Evolutionary conservation across 2,888 invertebrate genomes (phyloP).

Genomic region (Petrophora chlorosata): DNA sequence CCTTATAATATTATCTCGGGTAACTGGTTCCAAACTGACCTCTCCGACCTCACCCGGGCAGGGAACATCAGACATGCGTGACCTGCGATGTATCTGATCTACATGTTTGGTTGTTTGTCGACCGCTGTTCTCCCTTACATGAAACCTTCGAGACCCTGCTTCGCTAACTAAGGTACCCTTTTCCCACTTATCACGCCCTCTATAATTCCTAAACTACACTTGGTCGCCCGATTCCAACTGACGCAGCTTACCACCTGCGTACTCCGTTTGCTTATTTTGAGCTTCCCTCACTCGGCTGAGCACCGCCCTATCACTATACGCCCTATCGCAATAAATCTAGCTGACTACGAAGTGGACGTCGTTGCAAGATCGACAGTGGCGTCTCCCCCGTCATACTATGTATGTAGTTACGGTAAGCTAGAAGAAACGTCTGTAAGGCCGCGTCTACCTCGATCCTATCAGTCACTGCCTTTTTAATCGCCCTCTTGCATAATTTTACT

Average conservation of each 20-base stretch:
- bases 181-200: not conserved
- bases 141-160: not conserved
- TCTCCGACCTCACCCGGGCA: not conserved
- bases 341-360: conserved; percentile 19
- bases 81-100: not conserved
- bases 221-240: not conserved
- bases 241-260: not conserved
- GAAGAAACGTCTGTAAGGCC: conserved; percentile 24
- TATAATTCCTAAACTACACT: not conserved
- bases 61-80: not conserved
- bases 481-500: conserved; percentile 34
- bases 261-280: not conserved
- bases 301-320: not conserved
- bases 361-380: conserved; percentile 24
- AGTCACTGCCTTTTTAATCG: conserved; percentile 30
- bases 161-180: not conserved
- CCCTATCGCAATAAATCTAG: conserved; percentile 22
- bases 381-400: conserved; percentile 27
- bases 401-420: conserved; percentile 28
- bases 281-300: not conserved
- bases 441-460: conserved; percentile 16
- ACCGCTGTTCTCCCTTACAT: too few relatives aligned
- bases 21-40: too few relatives aligned
- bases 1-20: too few relatives aligned
- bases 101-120: not conserved